Conservation (phyloP, 2,888 invertebrate species). For the Caenorhabditis zanzibari region DNA sequence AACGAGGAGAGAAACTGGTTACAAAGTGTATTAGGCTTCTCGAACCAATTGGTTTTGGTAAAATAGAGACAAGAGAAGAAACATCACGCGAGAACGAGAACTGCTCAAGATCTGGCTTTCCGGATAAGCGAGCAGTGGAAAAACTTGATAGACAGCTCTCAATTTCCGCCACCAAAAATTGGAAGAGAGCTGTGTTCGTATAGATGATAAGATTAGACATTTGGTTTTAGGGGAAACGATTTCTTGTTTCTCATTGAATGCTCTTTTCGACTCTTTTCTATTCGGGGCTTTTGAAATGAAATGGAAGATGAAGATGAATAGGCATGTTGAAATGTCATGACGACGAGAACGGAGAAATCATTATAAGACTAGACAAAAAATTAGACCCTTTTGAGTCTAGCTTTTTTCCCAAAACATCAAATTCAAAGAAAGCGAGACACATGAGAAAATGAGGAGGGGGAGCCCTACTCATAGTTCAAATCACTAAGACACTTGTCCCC, state of each 20-base stretch:
- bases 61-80: background rate
- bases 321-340: conserved; percentile 11
- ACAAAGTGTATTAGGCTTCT: background rate
- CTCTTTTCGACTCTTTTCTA: background rate
- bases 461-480: conserved; percentile 37
- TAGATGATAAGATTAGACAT: conserved; percentile 24
- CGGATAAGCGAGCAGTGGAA: conserved; percentile 12
- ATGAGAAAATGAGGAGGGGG: conserved; percentile 8
- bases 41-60: background rate
- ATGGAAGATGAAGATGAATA: conserved; percentile 3
- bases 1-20: background rate
- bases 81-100: conserved; percentile 37
- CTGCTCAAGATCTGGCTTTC: conserved; percentile 15
- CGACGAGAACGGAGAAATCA: conserved; percentile 2
- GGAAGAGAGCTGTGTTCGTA: conserved; percentile 22
- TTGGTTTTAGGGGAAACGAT: background rate
- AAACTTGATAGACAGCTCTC: conserved; percentile 37
- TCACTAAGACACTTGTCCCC: conserved; percentile 48
- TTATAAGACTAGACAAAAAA: background rate
- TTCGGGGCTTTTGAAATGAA: background rate
- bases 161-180: conserved; percentile 28
- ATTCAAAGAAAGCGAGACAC: conserved; percentile 5
- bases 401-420: background rate
- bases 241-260: background rate
- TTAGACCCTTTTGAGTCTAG: too few relatives aligned